phyloP scores from a whole-genome alignment of 2,113 vertebrate species.

The Emydocephalus ijimae region DNA sequence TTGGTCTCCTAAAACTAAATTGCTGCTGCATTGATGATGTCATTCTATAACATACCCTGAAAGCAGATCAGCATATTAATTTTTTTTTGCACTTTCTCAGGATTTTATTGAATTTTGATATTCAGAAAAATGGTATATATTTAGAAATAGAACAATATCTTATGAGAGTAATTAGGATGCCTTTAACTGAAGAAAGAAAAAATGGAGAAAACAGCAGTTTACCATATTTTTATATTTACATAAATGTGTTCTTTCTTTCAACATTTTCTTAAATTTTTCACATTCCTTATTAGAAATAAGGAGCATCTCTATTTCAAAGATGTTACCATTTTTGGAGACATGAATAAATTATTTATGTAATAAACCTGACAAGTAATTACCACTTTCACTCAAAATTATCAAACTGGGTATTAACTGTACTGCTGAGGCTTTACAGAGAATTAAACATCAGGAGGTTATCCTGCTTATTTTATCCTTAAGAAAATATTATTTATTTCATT shows the following conservation, averaged over 20 bases:
- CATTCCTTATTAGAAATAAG: neutral
- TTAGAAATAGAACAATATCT: neutral
- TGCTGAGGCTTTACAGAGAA: neutral
- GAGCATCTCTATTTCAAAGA: neutral
- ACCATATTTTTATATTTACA: neutral
- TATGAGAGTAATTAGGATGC: neutral
- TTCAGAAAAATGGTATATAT: neutral
- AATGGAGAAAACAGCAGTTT: neutral
- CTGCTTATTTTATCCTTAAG: neutral
- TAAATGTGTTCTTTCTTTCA: neutral
- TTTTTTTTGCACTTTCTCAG: neutral
- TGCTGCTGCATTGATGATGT: constrained; percentile 5
- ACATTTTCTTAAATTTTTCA: neutral
- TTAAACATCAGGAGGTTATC: neutral
- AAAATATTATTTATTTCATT: neutral
- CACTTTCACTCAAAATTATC: neutral
- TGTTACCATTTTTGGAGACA: neutral
- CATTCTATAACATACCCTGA: constrained; percentile 1
- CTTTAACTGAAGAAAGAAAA: neutral
- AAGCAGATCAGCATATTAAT: neutral
- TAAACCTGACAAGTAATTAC: neutral
- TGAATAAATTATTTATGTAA: neutral
- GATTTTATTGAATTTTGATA: neutral
- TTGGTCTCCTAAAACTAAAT: constrained; percentile 10
- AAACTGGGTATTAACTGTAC: neutral